Conservation (phyloP, 2,797 vertebrate genomes). For the Pseudochirops cupreus region DNA sequence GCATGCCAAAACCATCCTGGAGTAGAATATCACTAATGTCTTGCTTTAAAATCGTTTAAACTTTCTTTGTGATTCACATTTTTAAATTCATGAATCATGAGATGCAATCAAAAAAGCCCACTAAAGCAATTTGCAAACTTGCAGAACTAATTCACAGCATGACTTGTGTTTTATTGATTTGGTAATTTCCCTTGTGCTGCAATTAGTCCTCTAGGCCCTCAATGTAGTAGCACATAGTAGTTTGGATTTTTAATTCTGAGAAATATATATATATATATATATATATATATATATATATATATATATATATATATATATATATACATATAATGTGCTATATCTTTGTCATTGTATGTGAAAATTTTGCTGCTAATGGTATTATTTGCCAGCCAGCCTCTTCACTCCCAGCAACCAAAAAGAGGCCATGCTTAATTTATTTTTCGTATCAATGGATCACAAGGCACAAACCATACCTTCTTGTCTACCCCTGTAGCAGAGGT, state of each 20-base stretch:
- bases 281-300: neutral
- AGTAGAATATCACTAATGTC: neutral
- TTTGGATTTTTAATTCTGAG: neutral
- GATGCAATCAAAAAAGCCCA: neutral
- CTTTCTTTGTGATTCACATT: conserved; percentile 17
- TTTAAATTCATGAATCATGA: conserved; percentile 15
- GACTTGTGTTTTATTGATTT: neutral
- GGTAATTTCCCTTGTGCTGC: neutral
- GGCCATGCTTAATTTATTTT: neutral
- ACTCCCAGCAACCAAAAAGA: neutral
- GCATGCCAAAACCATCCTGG: neutral
- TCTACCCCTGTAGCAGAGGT: no score
- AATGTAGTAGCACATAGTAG: neutral
- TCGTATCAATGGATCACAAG: neutral
- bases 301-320: neutral
- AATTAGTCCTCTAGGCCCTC: conserved; percentile 3
- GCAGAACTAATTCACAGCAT: neutral
- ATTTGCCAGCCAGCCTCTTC: neutral
- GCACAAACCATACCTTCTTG: neutral
- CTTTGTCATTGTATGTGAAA: neutral
- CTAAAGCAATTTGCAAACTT: neutral
- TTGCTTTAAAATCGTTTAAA: neutral
- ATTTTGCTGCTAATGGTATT: neutral
- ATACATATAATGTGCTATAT: no score
- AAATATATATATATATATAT: neutral